These are phyloP conservation scores for Drosophila yooni DNA, from an alignment of 2,888 invertebrate species.

Conservation along the genomic window DNA sequence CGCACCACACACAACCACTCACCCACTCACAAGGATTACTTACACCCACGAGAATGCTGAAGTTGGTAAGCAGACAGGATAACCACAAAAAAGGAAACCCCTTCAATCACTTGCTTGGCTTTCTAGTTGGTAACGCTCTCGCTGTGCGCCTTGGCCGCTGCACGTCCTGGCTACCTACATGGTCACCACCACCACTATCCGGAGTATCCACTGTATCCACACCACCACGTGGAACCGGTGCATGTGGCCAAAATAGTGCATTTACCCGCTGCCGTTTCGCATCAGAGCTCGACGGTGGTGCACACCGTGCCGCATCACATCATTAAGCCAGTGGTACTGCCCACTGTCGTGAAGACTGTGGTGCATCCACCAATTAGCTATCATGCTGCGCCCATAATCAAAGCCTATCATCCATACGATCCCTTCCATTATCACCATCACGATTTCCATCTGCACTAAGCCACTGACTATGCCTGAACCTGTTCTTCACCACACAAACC, in stretches of 20 bases:
- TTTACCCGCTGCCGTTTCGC: conserved; percentile 83
- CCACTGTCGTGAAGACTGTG: conserved; percentile 80
- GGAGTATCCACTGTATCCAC: conserved; percentile 54
- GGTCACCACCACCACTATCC: conserved; percentile 80
- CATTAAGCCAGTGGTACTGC: conserved; percentile 82
- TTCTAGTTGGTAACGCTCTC: conserved; percentile 59
- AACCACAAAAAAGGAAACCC: not conserved
- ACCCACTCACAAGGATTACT: conserved; percentile 36
- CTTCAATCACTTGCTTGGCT: not conserved
- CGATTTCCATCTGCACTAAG: conserved; percentile 67
- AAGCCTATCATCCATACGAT: conserved; percentile 80
- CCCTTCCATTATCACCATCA: conserved; percentile 78
- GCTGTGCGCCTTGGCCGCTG: conserved; percentile 64
- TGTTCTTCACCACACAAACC: not conserved
- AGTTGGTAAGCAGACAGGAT: conserved; percentile 64
- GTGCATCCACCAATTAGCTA: conserved; percentile 81
- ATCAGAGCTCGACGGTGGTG: conserved; percentile 83
- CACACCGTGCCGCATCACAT: conserved; percentile 82
- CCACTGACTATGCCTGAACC: not conserved
- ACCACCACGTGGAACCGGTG: conserved; percentile 73
- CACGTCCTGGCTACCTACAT: conserved; percentile 83
- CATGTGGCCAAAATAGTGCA: conserved; percentile 82
- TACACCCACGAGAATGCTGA: conserved; percentile 61
- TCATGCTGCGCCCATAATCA: conserved; percentile 82
- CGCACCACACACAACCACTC: conserved; percentile 15